Conservation (phyloP, 2,797 vertebrate species). For the Falco rusticolus region DNA sequence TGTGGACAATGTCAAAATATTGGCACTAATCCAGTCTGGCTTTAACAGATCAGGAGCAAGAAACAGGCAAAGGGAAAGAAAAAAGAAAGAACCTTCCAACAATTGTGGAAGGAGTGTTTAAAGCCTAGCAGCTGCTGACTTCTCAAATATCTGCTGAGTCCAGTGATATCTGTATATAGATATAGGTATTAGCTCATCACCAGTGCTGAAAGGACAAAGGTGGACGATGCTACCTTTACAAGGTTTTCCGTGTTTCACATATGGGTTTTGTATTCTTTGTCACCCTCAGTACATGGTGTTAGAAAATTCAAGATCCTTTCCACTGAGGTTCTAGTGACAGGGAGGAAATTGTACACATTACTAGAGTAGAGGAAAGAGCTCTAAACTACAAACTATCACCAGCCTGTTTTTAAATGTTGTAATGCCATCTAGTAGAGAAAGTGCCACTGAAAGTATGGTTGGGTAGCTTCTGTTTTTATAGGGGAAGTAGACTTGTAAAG, state of each 20-base stretch:
- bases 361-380: neutral
- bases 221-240: neutral
- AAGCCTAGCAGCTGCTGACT: neutral
- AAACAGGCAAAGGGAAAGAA: neutral
- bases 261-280: neutral
- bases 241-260: neutral
- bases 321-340: neutral
- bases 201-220: neutral
- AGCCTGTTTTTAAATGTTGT: neutral
- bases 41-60: neutral
- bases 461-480: neutral
- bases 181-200: neutral
- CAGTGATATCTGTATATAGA: neutral
- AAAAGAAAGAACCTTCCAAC: neutral
- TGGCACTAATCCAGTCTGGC: neutral
- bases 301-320: neutral
- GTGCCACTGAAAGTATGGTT: neutral
- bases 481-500: neutral
- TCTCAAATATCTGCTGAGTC: neutral
- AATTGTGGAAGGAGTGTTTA: neutral
- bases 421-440: neutral
- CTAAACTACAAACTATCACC: neutral
- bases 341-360: neutral
- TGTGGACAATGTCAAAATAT: neutral
- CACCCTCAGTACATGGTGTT: neutral